Conservation (phyloP, 1,140 invertebrate species). For the Cylas formicarius region DNA sequence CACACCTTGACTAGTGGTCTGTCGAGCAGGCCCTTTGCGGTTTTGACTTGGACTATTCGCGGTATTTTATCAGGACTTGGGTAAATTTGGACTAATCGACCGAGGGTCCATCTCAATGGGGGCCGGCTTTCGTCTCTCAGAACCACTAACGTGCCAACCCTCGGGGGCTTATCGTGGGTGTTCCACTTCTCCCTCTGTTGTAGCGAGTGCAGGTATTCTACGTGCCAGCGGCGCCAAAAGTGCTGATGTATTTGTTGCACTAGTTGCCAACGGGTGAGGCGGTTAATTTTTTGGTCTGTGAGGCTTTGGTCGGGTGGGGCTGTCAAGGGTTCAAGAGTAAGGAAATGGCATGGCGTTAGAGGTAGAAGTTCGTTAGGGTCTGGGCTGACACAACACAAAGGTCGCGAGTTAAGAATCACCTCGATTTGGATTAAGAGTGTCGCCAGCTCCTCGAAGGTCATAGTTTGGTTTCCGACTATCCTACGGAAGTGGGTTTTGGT, state of each 20-base stretch:
- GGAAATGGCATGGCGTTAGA: constrained; percentile 32
- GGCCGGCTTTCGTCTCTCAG: background rate
- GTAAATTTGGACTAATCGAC: too few species aligned
- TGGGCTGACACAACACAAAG: constrained; percentile 23
- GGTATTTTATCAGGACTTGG: too few species aligned
- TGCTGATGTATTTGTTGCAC: constrained; percentile 19
- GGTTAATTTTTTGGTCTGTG: background rate
- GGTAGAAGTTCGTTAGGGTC: constrained; percentile 24
- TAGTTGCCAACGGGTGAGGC: constrained; percentile 26
- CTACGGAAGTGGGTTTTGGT: constrained; percentile 32
- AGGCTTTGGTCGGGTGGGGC: constrained; percentile 16
- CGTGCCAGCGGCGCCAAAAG: constrained; percentile 31
- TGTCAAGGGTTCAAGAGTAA: constrained; percentile 24
- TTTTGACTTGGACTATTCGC: too few species aligned
- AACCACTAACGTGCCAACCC: background rate
- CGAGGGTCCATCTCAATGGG: background rate
- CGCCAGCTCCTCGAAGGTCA: constrained; percentile 32
- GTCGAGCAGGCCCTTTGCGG: too few species aligned
- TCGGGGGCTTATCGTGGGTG: background rate
- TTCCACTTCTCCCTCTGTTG: constrained; percentile 30
- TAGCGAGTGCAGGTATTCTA: constrained; percentile 28
- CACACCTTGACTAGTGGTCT: too few species aligned
- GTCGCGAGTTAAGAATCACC: constrained; percentile 31
- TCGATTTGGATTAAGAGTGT: constrained; percentile 31
- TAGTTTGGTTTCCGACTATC: constrained; percentile 17